phyloP scores from a whole-genome alignment of 2,797 vertebrate genomes.

The Thripadectes ignobilis region DNA sequence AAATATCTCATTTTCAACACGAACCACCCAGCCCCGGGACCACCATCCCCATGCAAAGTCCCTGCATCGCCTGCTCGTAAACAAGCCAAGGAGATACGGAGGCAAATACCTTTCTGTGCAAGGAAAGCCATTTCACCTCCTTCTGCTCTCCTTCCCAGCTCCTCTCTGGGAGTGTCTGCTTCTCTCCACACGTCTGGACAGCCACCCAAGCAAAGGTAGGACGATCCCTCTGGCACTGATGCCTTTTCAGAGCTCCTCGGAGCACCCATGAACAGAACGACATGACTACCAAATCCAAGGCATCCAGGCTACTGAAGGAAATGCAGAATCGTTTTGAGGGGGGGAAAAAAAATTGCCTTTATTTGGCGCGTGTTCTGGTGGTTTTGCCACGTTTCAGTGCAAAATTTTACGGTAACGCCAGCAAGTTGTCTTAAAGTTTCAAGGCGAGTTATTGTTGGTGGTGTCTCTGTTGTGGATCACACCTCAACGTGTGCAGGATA shows the following conservation, averaged over 20 bases:
- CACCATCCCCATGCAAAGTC: neutral
- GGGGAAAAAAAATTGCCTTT: neutral
- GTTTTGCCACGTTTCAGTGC: neutral
- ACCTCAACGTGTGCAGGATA: slow-evolving; percentile 8
- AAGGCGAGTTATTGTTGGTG: neutral
- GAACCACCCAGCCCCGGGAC: neutral
- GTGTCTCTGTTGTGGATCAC: neutral
- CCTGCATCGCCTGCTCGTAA: neutral
- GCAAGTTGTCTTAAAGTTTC: slow-evolving; percentile 46
- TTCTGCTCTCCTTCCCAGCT: slow-evolving; percentile 30
- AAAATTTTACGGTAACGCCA: neutral
- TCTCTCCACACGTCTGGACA: neutral
- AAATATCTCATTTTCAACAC: neutral
- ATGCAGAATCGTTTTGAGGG: neutral
- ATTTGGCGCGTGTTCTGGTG: neutral
- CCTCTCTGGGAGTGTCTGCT: neutral
- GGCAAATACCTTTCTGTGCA: slow-evolving; percentile 47
- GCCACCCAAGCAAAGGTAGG: slow-evolving; percentile 3
- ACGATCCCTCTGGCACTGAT: neutral
- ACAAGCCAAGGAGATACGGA: slow-evolving; percentile 9
- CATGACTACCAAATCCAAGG: neutral
- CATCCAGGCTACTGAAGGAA: slow-evolving; percentile 15
- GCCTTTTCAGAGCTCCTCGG: neutral
- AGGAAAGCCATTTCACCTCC: slow-evolving; percentile 18
- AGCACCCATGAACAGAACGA: neutral